Evolutionary conservation across 1,140 invertebrate species (phyloP).

Genomic region (Scaptomyza hsui): DNA sequence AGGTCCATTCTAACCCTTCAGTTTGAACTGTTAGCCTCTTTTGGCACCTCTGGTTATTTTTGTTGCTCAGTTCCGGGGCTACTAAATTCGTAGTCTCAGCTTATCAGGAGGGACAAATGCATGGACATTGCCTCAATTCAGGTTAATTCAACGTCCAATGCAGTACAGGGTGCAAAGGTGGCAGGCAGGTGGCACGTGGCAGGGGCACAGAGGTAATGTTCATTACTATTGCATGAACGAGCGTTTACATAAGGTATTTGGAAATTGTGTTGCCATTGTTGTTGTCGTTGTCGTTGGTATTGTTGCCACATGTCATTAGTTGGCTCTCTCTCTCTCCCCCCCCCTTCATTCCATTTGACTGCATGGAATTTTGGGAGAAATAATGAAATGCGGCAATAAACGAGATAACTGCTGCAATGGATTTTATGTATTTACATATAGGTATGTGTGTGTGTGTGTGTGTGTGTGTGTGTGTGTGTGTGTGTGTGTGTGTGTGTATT

Average conservation of each 20-base stretch:
- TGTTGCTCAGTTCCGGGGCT: constrained; percentile 19
- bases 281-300: constrained; percentile 25
- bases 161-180: constrained; percentile 4
- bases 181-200: not conserved
- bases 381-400: constrained; percentile 50
- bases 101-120: constrained; percentile 43
- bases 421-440: no score
- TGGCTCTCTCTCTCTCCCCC: not conserved
- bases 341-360: not conserved
- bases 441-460: not conserved
- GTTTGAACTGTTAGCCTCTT: not conserved
- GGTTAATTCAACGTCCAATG: constrained; percentile 54
- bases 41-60: constrained; percentile 12
- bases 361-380: constrained; percentile 17
- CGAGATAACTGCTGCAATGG: constrained; percentile 37
- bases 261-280: constrained; percentile 27
- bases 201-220: constrained; percentile 9
- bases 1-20: not conserved
- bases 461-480: not conserved
- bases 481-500: not conserved
- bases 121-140: constrained; percentile 50
- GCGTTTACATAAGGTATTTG: constrained; percentile 48
- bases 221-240: constrained; percentile 37
- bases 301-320: constrained; percentile 40
- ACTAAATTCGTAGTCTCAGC: constrained; percentile 4